Conservation (phyloP, 2,888 invertebrate genomes). For the Liopterus haemorrhoidalis region DNA sequence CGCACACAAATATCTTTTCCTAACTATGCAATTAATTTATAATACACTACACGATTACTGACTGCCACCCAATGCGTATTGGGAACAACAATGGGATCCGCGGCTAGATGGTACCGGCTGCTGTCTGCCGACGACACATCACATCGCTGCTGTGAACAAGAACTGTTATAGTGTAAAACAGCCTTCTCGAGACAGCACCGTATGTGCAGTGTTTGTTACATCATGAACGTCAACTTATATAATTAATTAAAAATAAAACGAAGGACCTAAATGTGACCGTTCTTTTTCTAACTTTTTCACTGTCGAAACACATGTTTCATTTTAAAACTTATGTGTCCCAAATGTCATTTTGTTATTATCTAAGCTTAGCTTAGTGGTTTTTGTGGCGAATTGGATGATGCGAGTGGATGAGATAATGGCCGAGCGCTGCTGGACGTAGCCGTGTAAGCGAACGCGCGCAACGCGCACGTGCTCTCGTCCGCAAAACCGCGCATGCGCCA, state of each 20-base stretch:
- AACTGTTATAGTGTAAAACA: background rate
- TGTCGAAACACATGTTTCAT: constrained; percentile 29
- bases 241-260: constrained; percentile 28
- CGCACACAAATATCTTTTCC: constrained; percentile 13
- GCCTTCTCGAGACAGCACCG: background rate
- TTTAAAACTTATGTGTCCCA: constrained; percentile 11
- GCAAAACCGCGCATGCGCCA: background rate
- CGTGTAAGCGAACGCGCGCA: background rate
- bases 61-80: constrained; percentile 11
- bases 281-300: constrained; percentile 41
- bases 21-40: constrained; percentile 7
- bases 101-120: constrained; percentile 4
- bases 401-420: background rate
- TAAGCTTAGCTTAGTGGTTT: constrained; percentile 17
- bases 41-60: constrained; percentile 13
- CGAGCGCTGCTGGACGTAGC: background rate
- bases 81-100: constrained; percentile 27
- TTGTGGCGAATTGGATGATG: constrained; percentile 8
- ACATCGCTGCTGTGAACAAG: background rate
- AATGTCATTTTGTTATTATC: constrained; percentile 16
- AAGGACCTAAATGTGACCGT: constrained; percentile 43
- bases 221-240: constrained; percentile 7
- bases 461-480: background rate
- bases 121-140: constrained; percentile 3
- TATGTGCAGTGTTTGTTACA: background rate